Conservation (phyloP, 2,113 vertebrate genomes). For the Tupaia tana region DNA sequence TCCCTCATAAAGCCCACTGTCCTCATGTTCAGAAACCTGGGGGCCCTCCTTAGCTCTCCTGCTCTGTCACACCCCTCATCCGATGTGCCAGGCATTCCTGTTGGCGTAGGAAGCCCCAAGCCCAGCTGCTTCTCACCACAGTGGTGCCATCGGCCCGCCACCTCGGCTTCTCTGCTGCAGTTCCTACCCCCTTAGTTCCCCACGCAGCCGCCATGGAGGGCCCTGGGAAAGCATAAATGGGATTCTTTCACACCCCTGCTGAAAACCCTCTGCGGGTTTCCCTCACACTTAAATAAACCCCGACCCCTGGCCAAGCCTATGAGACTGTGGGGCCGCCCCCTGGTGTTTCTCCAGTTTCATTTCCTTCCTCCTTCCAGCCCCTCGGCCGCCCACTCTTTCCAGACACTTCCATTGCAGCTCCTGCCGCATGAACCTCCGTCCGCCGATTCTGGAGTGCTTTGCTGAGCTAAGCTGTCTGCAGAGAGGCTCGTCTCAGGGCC, state of each 20-base stretch:
- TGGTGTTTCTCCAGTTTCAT: fast-evolving
- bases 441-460: neutral
- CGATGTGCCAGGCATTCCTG: neutral
- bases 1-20: neutral
- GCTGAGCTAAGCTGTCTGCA: neutral
- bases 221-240: neutral
- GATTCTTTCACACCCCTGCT: neutral
- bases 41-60: neutral
- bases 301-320: neutral
- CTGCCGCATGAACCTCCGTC: neutral
- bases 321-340: neutral
- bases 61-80: neutral
- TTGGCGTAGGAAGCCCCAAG: neutral
- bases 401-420: neutral
- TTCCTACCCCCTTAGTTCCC: neutral
- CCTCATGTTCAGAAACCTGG: neutral
- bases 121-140: neutral
- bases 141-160: no score
- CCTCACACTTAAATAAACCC: neutral
- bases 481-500: neutral
- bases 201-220: neutral
- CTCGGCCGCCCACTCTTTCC: neutral
- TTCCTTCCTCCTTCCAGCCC: neutral
- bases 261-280: neutral
- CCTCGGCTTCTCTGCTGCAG: no score